Percentiles rank a stretch among this genome's conserved stretches.
Evolutionary conservation across 2,888 invertebrate species (phyloP).

Genomic region (Drosophila subsilvestris): DNA sequence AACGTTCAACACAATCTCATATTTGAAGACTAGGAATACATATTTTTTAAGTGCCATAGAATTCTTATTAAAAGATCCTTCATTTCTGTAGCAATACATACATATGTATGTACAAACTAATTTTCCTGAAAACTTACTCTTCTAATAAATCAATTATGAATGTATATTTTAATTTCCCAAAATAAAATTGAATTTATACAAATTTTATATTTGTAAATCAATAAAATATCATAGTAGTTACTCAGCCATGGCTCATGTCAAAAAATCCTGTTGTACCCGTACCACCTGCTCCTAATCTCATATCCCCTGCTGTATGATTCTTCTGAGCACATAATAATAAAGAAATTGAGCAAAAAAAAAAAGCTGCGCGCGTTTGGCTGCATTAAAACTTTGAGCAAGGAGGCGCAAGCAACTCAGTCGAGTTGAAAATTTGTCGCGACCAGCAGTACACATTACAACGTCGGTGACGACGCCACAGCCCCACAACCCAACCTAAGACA

Average conservation of each 20-base stretch:
- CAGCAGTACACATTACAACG: constrained; percentile 54
- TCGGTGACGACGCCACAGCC: constrained; percentile 29
- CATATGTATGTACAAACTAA: too few relatives aligned
- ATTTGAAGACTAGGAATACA: too few relatives aligned
- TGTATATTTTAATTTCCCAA: too few relatives aligned
- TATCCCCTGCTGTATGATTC: constrained; percentile 45
- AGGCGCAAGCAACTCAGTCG: constrained; percentile 79
- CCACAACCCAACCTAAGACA: background rate
- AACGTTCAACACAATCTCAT: too few relatives aligned
- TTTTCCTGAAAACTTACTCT: too few relatives aligned
- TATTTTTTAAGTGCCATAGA: too few relatives aligned
- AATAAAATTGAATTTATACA: too few relatives aligned
- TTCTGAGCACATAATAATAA: constrained; percentile 65
- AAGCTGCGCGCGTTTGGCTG: constrained; percentile 60
- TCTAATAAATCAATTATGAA: too few relatives aligned
- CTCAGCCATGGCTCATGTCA: background rate
- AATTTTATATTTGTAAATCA: too few relatives aligned
- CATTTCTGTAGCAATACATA: too few relatives aligned
- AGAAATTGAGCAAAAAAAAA: constrained; percentile 68
- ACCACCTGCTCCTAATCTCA: constrained; percentile 7
- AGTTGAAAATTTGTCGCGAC: constrained; percentile 80
- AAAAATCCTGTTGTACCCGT: background rate
- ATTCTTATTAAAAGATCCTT: too few relatives aligned
- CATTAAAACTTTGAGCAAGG: constrained; percentile 81
- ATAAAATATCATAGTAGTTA: background rate